Percentiles rank a stretch among this genome's conserved stretches.
Conservation (phyloP, 2,113 vertebrate genomes). For the Harpagus bidentatus region DNA sequence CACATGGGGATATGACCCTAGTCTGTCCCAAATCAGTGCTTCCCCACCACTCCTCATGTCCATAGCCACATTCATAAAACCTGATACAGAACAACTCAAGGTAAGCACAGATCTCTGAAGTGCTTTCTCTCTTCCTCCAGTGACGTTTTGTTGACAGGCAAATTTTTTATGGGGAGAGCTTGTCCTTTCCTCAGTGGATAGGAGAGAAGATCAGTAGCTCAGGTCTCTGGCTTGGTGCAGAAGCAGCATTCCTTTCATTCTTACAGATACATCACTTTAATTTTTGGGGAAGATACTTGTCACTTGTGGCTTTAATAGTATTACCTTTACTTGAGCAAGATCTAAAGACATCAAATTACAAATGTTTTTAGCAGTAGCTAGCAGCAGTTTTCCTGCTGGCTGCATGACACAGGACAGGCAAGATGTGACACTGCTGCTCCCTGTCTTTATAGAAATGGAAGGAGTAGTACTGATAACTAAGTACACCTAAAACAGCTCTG, state of each 20-base stretch:
- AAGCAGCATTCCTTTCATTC: not conserved
- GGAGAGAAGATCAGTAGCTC: not conserved
- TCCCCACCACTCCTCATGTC: not conserved
- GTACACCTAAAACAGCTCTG: not conserved
- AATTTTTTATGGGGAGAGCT: not conserved
- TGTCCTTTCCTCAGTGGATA: not conserved
- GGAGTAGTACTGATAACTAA: not conserved
- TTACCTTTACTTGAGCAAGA: not conserved
- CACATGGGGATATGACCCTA: fast-evolving
- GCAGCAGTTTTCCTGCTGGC: not conserved
- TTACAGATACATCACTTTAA: not conserved
- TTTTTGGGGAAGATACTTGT: not conserved
- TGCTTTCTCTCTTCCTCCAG: not conserved
- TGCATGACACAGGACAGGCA: not conserved
- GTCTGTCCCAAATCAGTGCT: not conserved
- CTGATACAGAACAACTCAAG: not conserved
- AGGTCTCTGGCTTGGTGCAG: not conserved
- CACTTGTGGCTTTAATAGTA: not conserved
- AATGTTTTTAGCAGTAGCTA: not conserved
- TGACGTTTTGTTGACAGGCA: not conserved
- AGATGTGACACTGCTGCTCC: not conserved
- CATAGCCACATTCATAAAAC: not conserved
- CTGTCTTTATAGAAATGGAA: not conserved
- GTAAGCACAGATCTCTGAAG: not conserved
- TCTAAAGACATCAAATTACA: not conserved